Evolutionary conservation across 1,140 invertebrate genomes (phyloP).

Genomic region (Medauroidea extradentata): DNA sequence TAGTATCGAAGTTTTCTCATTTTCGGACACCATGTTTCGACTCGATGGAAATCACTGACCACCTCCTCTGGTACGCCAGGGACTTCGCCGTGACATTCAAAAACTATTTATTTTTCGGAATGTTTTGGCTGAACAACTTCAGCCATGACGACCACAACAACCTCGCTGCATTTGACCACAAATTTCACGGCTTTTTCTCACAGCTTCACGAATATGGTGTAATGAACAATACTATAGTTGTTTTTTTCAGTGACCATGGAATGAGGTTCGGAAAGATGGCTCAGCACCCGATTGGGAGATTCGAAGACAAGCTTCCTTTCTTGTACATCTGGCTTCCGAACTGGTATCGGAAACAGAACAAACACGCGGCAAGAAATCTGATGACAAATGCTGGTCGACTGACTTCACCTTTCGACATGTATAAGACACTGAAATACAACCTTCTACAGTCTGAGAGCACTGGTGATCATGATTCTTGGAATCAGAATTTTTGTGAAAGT

Average conservation of each 20-base stretch:
- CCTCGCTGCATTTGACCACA: slow-evolving; percentile 60
- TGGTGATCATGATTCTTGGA: too few relatives aligned
- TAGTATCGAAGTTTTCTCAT: neutral
- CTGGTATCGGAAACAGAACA: slow-evolving; percentile 35
- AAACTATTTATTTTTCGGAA: slow-evolving; percentile 52
- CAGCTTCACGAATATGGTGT: slow-evolving; percentile 52
- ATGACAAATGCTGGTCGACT: too few relatives aligned
- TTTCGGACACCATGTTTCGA: neutral
- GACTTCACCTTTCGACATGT: too few relatives aligned
- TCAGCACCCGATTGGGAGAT: slow-evolving; percentile 47
- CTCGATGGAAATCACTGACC: neutral
- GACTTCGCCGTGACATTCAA: slow-evolving; percentile 4
- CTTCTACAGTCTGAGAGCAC: too few relatives aligned
- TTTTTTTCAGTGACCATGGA: slow-evolving; percentile 42
- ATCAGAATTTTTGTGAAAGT: too few relatives aligned
- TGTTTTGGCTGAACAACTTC: slow-evolving; percentile 74
- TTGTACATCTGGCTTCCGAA: slow-evolving; percentile 47
- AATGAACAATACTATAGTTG: slow-evolving; percentile 56
- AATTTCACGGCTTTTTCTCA: slow-evolving; percentile 53
- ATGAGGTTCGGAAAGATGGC: slow-evolving; percentile 49
- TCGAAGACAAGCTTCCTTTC: slow-evolving; percentile 54
- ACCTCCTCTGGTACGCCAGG: slow-evolving; percentile 15
- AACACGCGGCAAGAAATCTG: too few relatives aligned
- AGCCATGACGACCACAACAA: slow-evolving; percentile 74
- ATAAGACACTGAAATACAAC: too few relatives aligned